A percentile compares a stretch with the other conserved stretches of the same genome.
Evolutionary conservation across 2,797 vertebrate genomes (phyloP).

Genomic region (Typhlichthys subterraneus): DNA sequence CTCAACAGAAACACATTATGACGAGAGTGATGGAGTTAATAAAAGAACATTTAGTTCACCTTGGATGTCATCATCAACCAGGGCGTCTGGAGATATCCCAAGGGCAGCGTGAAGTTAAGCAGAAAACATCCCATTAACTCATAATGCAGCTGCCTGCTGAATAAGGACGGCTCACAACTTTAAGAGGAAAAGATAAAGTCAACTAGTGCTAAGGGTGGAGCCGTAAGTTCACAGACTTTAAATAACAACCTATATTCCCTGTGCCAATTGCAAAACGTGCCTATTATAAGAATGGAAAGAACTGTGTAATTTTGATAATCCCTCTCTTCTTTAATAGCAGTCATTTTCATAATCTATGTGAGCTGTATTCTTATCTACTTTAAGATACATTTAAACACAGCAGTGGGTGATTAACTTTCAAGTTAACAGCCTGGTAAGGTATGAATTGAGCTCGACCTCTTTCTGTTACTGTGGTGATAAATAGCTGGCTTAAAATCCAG

Average conservation of each 20-base stretch:
- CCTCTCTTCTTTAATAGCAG: constrained; percentile 3
- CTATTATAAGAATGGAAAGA: constrained; percentile 11
- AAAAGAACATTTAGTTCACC: constrained; percentile 64
- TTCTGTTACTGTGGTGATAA: constrained; percentile 22
- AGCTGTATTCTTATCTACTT: constrained; percentile 23
- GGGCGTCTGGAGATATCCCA: constrained; percentile 69
- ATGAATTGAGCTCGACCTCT: constrained; percentile 20
- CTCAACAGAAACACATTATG: constrained; percentile 26
- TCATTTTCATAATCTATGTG: constrained; percentile 14
- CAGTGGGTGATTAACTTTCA: constrained; percentile 7
- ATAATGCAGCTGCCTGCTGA: constrained; percentile 23
- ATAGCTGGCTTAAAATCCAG: constrained; percentile 12
- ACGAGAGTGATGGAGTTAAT: constrained; percentile 17
- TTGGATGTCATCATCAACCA: constrained; percentile 72
- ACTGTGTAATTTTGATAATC: constrained; percentile 8
- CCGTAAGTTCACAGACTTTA: constrained; percentile 3
- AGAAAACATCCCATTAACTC: constrained; percentile 56
- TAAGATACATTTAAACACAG: constrained; percentile 11
- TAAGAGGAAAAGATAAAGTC: constrained; percentile 5
- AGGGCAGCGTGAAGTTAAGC: constrained; percentile 62
- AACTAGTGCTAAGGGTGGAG: constrained; percentile 4
- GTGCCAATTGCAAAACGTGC: background rate
- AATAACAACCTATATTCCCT: constrained; percentile 13
- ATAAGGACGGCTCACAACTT: constrained; percentile 15
- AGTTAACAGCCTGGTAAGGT: constrained; percentile 19